phyloP scores from a whole-genome alignment of 2,888 invertebrate genomes.

The Lysandra bellargus region DNA sequence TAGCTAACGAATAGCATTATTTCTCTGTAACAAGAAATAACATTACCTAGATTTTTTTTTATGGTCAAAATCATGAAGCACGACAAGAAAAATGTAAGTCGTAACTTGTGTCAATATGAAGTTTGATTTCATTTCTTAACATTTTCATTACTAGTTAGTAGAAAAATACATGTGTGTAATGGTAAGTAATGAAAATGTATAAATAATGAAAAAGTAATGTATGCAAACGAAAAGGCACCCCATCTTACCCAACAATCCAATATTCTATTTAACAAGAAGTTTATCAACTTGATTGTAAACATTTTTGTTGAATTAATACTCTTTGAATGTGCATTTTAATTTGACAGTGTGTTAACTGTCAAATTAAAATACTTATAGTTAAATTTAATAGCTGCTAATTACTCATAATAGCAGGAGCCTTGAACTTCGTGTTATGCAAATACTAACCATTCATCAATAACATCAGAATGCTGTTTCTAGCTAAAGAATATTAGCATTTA shows the following conservation, averaged over 20 bases:
- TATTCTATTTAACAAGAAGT: too few relatives aligned
- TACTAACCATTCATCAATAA: background rate
- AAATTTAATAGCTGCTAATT: background rate
- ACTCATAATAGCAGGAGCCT: background rate
- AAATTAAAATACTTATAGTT: background rate
- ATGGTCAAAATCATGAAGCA: background rate
- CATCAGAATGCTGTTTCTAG: background rate
- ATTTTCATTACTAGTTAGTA: too few relatives aligned
- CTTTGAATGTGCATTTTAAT: background rate
- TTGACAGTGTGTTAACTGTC: background rate
- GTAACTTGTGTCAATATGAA: background rate
- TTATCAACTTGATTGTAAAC: too few relatives aligned
- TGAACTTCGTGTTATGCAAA: background rate
- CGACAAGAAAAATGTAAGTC: background rate
- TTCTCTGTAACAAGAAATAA: background rate
- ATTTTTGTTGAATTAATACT: too few relatives aligned
- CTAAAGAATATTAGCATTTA: background rate
- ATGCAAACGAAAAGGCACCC: too few relatives aligned
- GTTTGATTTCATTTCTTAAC: too few relatives aligned
- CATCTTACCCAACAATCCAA: too few relatives aligned
- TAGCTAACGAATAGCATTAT: background rate
- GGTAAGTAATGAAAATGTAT: too few relatives aligned
- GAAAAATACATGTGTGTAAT: too few relatives aligned
- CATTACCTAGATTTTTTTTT: too few relatives aligned
- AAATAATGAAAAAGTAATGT: too few relatives aligned